Evolutionary conservation across 2,797 vertebrate genomes (phyloP).

Genomic region (Protonibea diacanthus): DNA sequence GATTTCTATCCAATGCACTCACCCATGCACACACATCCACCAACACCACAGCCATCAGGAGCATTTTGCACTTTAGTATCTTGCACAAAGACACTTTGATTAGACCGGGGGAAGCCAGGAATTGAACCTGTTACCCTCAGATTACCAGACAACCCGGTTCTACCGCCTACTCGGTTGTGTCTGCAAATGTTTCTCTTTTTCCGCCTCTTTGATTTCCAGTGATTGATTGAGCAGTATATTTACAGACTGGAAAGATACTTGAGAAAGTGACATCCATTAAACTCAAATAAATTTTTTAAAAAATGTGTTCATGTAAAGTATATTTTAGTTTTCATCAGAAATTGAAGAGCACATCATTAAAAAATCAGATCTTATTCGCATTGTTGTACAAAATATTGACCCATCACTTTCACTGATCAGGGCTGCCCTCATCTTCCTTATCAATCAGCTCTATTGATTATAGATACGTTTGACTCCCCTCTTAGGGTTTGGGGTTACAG

Average conservation of each 20-base stretch:
- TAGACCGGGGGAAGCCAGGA: no score
- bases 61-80: no score
- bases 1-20: no score
- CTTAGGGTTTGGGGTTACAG: constrained; percentile 31
- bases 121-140: no score
- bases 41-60: no score
- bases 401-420: neutral
- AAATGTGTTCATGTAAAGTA: neutral
- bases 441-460: constrained; percentile 52
- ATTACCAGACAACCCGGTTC: no score
- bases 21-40: no score
- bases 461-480: neutral
- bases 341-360: neutral
- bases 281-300: no score
- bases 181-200: no score
- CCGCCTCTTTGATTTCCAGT: neutral
- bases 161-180: no score
- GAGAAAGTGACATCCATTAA: neutral
- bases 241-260: neutral
- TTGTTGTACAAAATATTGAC: neutral
- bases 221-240: neutral
- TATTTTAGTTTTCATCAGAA: neutral
- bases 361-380: neutral
- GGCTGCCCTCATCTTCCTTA: neutral
- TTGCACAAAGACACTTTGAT: no score